Percentiles rank a stretch among this genome's conserved stretches.
These are phyloP conservation scores for Microplitis mediator DNA, from an alignment of 1,140 invertebrate species.

Conservation along the genomic window DNA sequence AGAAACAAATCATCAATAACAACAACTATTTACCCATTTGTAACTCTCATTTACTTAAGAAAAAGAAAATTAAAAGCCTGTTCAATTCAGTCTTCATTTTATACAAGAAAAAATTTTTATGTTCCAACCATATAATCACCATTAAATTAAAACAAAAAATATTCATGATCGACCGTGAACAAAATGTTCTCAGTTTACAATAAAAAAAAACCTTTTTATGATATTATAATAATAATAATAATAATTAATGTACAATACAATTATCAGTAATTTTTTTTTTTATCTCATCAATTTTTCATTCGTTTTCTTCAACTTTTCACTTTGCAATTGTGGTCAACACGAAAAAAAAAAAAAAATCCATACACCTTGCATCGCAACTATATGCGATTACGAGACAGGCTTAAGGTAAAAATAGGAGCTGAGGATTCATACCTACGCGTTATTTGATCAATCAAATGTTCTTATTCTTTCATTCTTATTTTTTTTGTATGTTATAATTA, in stretches of 20 bases:
- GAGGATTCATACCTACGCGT: conserved; percentile 47
- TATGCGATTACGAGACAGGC: conserved; percentile 41
- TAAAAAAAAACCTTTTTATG: neutral
- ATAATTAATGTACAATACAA: neutral
- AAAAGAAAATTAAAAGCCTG: conserved; percentile 27
- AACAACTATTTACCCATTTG: neutral
- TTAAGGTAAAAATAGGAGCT: conserved; percentile 39
- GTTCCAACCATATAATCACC: neutral
- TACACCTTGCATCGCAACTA: conserved; percentile 55
- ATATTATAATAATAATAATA: conserved; percentile 3
- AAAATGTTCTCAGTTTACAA: neutral
- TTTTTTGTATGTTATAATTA: conserved; percentile 2
- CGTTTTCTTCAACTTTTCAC: conserved; percentile 27
- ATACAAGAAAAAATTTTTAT: conserved; percentile 8
- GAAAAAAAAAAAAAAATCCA: conserved; percentile 38
- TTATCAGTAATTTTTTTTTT: neutral
- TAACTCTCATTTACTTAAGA: conserved; percentile 19
- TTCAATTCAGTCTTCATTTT: conserved; percentile 31
- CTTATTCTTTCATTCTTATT: conserved; percentile 39
- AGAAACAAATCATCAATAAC: neutral
- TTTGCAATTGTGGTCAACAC: neutral
- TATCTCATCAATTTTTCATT: neutral
- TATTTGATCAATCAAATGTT: conserved; percentile 50
- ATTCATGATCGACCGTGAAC: conserved; percentile 14
- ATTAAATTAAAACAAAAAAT: neutral